Base-by-base conservation (phyloP, 2,888 invertebrate species). In the Idaea aversata region DNA sequence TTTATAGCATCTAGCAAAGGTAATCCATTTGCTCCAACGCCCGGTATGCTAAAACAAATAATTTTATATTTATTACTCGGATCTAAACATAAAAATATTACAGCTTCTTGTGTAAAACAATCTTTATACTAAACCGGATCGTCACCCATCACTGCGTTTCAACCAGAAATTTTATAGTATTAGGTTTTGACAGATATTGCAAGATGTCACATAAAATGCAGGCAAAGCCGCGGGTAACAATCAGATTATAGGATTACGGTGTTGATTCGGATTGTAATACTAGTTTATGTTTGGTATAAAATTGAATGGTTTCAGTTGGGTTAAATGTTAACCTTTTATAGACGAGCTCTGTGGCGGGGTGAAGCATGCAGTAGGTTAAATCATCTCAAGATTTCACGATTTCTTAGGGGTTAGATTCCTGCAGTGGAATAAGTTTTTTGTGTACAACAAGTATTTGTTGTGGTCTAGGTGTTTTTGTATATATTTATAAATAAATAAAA, bases 101-200 rank as follows among this genome's bases (percentile, higher is more conserved):
- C 59, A 15, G 63, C 63, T 63, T 63, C 3, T 13, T 59, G 63
- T 63, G 59, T 36, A 15, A 35, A 15, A 15, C 81, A 77, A 47
- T 47, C 47, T 47, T 47, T 47, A 47, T 10, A 7, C 4, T 10
- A 47, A 47, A 47, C 47, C 47, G 47, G 2, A 10, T 47, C 47
- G 47, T 87, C 84, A 85, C 80, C 76, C 82, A 82, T 85, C 83
- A 82, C 77, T 75, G 74, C 83, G 67, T 68, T 70, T 72, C 67
- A 75, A 83, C 78, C 80, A 82, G 82, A 81, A 87, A 85, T 87
- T 88, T 88, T 84, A 88, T 87, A 81, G 88, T 84, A 86, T 89
- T 88, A 88, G 87, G 87, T 87, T 88, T 87, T 88, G 90, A 89
- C 90, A 90, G 89, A 90, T 91, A 90, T 89, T 83, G 80, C 84